A percentile compares a stretch with the other conserved stretches of the same genome.
Evolutionary conservation across 2,797 vertebrate species (phyloP).

Genomic region (Macropus fuliginosus): DNA sequence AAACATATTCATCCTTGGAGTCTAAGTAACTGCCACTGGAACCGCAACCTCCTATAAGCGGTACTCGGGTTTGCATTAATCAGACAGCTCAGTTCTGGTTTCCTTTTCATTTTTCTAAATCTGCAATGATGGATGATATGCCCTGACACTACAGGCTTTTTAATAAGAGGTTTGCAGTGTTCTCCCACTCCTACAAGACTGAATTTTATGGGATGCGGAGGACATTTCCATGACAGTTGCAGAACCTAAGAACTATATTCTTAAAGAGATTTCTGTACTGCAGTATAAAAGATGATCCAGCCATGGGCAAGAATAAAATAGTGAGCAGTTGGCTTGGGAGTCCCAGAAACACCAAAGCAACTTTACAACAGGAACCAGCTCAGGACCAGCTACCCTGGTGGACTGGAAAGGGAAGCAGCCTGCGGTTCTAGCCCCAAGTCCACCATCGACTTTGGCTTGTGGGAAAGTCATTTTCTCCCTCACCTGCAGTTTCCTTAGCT

Average conservation of each 20-base stretch:
- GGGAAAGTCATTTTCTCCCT: neutral
- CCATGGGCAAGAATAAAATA: conserved; percentile 64
- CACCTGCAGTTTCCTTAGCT: neutral
- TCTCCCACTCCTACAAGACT: neutral
- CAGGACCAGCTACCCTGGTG: neutral
- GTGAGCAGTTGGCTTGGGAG: conserved; percentile 61
- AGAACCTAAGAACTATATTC: neutral
- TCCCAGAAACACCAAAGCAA: conserved; percentile 65
- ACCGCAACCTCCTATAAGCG: conserved; percentile 16
- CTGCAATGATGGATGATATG: conserved; percentile 32
- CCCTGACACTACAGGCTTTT: conserved; percentile 31
- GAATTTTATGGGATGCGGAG: conserved; percentile 41
- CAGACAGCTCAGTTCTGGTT: neutral
- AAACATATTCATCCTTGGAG: conserved; percentile 51
- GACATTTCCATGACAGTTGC: neutral
- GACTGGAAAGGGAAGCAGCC: neutral
- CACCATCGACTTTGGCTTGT: neutral
- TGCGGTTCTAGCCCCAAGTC: neutral
- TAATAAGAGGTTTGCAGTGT: conserved; percentile 46
- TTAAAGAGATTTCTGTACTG: conserved; percentile 42
- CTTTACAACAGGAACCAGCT: conserved; percentile 54
- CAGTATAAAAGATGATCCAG: conserved; percentile 56
- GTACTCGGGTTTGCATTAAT: conserved; percentile 39
- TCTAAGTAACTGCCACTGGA: conserved; percentile 27
- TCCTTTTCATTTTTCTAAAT: conserved; percentile 50